phyloP scores from a whole-genome alignment of 2,888 invertebrate genomes.

The Miltochrista miniata region DNA sequence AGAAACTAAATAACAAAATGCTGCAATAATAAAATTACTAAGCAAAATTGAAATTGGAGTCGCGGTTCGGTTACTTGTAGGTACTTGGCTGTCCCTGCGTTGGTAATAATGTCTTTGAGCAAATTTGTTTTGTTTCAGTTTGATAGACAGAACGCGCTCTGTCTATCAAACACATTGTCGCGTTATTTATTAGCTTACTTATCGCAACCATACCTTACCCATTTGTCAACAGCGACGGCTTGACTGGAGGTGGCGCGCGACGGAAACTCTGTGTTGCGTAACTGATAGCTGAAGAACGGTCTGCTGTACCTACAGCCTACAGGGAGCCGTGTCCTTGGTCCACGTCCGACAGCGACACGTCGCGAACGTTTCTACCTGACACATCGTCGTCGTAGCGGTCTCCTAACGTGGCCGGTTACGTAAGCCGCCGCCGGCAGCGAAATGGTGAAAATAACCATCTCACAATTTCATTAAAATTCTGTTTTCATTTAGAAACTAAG shows the following conservation, averaged over 20 bases:
- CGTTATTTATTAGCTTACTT: constrained; percentile 19
- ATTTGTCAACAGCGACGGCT: background rate
- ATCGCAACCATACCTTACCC: constrained; percentile 12
- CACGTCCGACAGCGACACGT: too few relatives aligned
- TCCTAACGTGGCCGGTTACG: constrained; percentile 12
- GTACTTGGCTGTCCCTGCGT: background rate
- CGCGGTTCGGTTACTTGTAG: constrained; percentile 2
- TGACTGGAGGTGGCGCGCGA: background rate
- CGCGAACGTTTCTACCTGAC: background rate
- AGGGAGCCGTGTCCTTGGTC: constrained; percentile 17
- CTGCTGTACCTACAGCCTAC: background rate
- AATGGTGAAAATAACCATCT: constrained; percentile 12
- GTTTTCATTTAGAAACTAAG: constrained; percentile 29
- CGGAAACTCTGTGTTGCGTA: constrained; percentile 3
- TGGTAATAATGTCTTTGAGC: background rate
- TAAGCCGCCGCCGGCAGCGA: constrained; percentile 11
- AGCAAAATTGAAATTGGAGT: constrained; percentile 9
- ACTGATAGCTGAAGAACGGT: constrained; percentile 2
- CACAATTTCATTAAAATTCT: constrained; percentile 9
- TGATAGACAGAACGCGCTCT: background rate
- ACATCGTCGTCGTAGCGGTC: background rate
- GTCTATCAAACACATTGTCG: too few relatives aligned
- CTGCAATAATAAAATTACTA: constrained; percentile 14
- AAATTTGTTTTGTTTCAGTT: background rate
- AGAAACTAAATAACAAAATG: constrained; percentile 7